phyloP scores from a whole-genome alignment of 1,140 invertebrate genomes.

The Drosophila pallidifrons region DNA sequence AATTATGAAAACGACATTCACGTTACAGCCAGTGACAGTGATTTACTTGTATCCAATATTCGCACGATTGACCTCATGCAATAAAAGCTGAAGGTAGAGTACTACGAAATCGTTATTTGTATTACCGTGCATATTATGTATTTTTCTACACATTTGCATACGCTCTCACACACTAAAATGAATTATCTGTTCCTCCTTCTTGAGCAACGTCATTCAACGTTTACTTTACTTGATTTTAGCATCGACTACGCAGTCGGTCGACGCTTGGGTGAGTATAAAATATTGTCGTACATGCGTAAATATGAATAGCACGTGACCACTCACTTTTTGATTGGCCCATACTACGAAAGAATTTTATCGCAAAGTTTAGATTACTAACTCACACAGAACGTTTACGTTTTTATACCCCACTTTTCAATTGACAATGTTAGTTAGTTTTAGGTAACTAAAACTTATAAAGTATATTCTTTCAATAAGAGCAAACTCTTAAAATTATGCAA shows the following conservation, averaged over 20 bases:
- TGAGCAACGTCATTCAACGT: background rate
- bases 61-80: constrained; percentile 35
- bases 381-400: background rate
- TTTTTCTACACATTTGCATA: background rate
- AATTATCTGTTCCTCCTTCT: background rate
- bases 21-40: background rate
- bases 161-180: background rate
- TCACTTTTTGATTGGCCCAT: constrained; percentile 18
- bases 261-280: background rate
- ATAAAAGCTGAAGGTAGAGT: background rate
- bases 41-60: constrained; percentile 25
- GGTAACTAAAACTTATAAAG: too few species aligned
- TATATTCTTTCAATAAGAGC: too few species aligned
- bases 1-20: background rate
- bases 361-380: background rate
- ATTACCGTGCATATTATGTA: background rate
- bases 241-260: background rate
- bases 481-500: too few species aligned
- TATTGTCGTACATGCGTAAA: constrained; percentile 42
- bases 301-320: constrained; percentile 31
- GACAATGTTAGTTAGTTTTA: too few species aligned
- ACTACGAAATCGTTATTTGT: background rate
- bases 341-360: background rate
- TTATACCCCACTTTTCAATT: too few species aligned
- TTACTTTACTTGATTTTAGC: constrained; percentile 9